Base-by-base conservation (phyloP, 2,113 vertebrate genomes). In the Trichechus manatus region DNA sequence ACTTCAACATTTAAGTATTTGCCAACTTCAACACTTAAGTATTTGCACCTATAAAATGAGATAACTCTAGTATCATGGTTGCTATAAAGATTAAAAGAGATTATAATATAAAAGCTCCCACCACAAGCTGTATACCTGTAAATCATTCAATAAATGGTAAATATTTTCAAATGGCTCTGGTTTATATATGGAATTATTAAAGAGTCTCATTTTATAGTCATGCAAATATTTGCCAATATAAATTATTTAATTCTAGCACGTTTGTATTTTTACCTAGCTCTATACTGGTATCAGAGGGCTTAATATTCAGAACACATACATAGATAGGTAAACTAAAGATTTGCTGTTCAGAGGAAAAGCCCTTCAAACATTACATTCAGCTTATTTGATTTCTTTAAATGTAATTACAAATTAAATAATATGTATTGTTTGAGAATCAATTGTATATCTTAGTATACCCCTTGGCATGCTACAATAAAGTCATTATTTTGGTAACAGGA, bases 371-470 rank as follows among this genome's bases (percentile, higher is more conserved):
- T 63, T 42, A 17, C 53, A 56, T 56, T 85, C 5, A 53, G 13
- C 23, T 88, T 79, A 88, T 91, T 96, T 93, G 31, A 93, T 93
- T 85, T 72, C 17, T 95, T 85, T 36, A 14, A 89, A 53, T 61
- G 1, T 56, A 70, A 61, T 75, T 96, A 75, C 10, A 89, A 89
- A 42, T 66, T 42, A 5, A 89, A 84, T 89, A 50, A 25, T 27
- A 89, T 64, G n/a, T 80, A 87, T 93, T 94, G 83, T 87, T 96
- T 87, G 56, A 36, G 9, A 87, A 61, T 87, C 77, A 87, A 42
- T 80, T 79, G 10, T 19, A 47, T 89, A 70, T 77, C 64, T 63
- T 23, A 39, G 23, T 63, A 81, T 80, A 50, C 19, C 50, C 27
- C 20, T 82, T 91, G 59, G 5, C 22, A 86, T 85, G 7, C 5